Conservation (phyloP, 1,140 invertebrate genomes). For the Papilio machaon region DNA sequence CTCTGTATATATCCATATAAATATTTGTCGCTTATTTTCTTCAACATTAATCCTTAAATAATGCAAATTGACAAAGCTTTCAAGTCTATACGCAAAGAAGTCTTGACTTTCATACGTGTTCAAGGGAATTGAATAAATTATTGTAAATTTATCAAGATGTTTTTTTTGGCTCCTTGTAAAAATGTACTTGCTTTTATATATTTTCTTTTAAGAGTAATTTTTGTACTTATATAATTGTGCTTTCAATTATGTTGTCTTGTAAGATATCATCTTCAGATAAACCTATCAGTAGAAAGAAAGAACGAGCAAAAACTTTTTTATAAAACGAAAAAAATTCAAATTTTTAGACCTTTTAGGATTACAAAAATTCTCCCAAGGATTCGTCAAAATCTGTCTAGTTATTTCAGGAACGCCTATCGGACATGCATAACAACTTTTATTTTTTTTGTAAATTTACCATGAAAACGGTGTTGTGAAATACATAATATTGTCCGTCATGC, state of each 20-base stretch:
- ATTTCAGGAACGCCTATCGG: too few relatives aligned
- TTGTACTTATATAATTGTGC: too few relatives aligned
- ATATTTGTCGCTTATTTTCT: constrained; percentile 17
- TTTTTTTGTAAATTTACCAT: too few relatives aligned
- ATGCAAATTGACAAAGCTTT: constrained; percentile 17
- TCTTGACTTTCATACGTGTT: constrained; percentile 8
- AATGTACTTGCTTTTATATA: not conserved
- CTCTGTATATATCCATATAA: not conserved
- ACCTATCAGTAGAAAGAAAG: too few relatives aligned
- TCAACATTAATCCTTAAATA: constrained; percentile 10
- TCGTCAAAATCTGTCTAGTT: too few relatives aligned
- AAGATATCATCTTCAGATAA: too few relatives aligned
- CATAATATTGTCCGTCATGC: not conserved
- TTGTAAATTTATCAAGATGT: constrained; percentile 1
- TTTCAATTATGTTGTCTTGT: too few relatives aligned
- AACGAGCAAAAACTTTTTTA: too few relatives aligned
- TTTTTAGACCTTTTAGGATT: too few relatives aligned
- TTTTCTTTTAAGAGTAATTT: not conserved
- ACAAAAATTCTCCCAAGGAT: too few relatives aligned
- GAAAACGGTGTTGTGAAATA: not conserved
- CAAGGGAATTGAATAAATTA: constrained; percentile 19
- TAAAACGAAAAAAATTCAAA: too few relatives aligned
- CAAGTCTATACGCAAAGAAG: constrained; percentile 9
- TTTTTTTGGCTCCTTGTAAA: not conserved
- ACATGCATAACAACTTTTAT: too few relatives aligned